phyloP scores from a whole-genome alignment of 1,140 invertebrate species.

The Asbolus verrucosus region DNA sequence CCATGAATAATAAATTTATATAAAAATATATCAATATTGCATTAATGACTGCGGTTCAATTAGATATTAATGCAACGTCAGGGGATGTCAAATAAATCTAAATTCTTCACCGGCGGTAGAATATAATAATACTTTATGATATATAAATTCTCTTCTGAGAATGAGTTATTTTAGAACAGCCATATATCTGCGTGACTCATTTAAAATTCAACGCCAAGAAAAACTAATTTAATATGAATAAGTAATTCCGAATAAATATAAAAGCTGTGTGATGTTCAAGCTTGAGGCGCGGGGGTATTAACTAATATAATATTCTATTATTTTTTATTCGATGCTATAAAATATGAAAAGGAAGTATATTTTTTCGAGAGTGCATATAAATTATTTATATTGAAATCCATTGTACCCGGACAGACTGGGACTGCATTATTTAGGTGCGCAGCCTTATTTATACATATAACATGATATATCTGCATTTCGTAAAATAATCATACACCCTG shows the following conservation, averaged over 20 bases:
- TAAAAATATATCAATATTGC: conserved; percentile 45
- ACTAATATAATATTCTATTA: conserved; percentile 65
- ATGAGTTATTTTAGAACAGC: conserved; percentile 59
- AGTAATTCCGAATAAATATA: conserved; percentile 64
- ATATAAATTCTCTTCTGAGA: conserved; percentile 57
- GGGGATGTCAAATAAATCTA: conserved; percentile 57
- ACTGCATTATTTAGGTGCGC: conserved; percentile 57
- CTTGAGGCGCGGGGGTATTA: conserved; percentile 57
- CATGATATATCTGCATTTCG: conserved; percentile 58
- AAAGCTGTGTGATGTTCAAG: conserved; percentile 57
- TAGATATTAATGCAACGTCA: conserved; percentile 43
- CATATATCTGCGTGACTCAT: conserved; percentile 62
- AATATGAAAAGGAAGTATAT: conserved; percentile 63
- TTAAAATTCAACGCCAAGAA: conserved; percentile 63
- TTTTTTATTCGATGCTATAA: conserved; percentile 63
- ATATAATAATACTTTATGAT: conserved; percentile 58
- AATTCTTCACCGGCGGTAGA: conserved; percentile 52
- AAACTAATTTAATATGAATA: conserved; percentile 65
- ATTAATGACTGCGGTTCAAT: conserved; percentile 41
- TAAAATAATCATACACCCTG: conserved; percentile 57
- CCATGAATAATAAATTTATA: conserved; percentile 24
- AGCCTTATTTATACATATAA: conserved; percentile 56
- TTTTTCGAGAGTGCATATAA: conserved; percentile 62
- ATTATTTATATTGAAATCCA: conserved; percentile 64
- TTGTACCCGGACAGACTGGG: conserved; percentile 57